Evolutionary conservation across 1,140 invertebrate species (phyloP), one percentile per base, ranked within the genome.

Genomic region (Diploscapter pachys): DNA sequence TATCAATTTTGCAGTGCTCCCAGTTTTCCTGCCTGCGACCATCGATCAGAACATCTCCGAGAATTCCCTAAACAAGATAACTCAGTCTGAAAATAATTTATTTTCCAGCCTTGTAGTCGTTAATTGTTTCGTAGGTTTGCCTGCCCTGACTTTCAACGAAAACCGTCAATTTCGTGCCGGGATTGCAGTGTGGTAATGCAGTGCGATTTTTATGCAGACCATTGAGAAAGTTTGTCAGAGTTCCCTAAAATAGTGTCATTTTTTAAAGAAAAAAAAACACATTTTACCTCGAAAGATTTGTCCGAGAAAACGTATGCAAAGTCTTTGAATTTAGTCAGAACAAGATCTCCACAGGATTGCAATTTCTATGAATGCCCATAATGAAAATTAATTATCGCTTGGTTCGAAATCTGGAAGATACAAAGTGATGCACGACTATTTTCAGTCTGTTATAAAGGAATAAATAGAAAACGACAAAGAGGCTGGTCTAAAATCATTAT

Each of bases 61-160:
- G 64, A 56, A 76, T 76, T 56, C 74, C 74, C 67, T 75, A 50
- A 63, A 70, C 69, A 49, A 48, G 5, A 50, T 11, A 52, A 52
- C 3, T 31, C 31, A 31, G 31, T 31, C 31, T 31, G 31, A 31
- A 31, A 31, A 5, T 11, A 62, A 51, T 61, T 59, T 63, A 8
- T 31, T 50, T n/a, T 5, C 64, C 8, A 5, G 65, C 78, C 61
- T 79, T 79, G 57, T 51, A 61, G 57, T 79, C 78, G 62, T 79
- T 79, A 53, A 79, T 79, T 5, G 78, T 79, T 53, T 79, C 72
- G 53, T 78, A 79, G 3, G 78, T 79, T 63, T 80, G 76, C 53
- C 79, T 56, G 56, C 79, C 79, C 31, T 76, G 73, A 49, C 79
- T 80, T 73, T 80, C 79, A 9, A 80, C 79, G 63, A 80, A 59